Base-by-base conservation (phyloP, 1,140 invertebrate genomes). In the Cataglyphis hispanica region DNA sequence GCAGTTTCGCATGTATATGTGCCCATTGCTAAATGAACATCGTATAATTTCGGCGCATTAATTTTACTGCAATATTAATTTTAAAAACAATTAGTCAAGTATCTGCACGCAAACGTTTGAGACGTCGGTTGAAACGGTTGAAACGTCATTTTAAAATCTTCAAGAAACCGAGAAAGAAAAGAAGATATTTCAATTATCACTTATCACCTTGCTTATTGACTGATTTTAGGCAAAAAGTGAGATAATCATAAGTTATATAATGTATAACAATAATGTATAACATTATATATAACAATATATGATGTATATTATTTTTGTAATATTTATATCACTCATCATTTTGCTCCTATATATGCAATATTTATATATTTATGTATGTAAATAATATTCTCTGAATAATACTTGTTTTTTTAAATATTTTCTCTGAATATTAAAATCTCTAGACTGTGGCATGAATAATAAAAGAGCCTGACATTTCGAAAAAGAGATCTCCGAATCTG, bases 11-110 rank as follows among this genome's bases (percentile, higher is more conserved):
- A 27, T 50, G 37, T 25, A 22, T 16, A 34, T 64, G 0, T 34
- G 13, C 6, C 5, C 13, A 8, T 31, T 22, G 66, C 11, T 70
- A 22, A 70, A 43, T 64, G 16, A 70, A 81, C 25, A 50, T 70
- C 37, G 50, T 60, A 40, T 60, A 70, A 72, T 70, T 58, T 43
- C 19, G 50, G 19, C 34, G 25, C n/a, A 58, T 78, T 81, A 81
- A 58, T 27, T 69, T 69, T 64, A 16, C 43, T 53, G 46, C 22
- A 27, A 53, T 40, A 34, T 58, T 60, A 81, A 56, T 72, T 37
- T 19, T 25, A 22, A 25, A 40, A 81, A 81, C 16, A 70, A 81
- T 6, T 69, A 40, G 19, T 1, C 8, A 7, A 27, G n/a, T 40
- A 7, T 19, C 16, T 31, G 64, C 46, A 81, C 66, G 66, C 66